Evolutionary conservation across 2,113 vertebrate genomes (phyloP), one percentile per base, ranked within the genome.

Genomic region (Anas platyrhynchos): DNA sequence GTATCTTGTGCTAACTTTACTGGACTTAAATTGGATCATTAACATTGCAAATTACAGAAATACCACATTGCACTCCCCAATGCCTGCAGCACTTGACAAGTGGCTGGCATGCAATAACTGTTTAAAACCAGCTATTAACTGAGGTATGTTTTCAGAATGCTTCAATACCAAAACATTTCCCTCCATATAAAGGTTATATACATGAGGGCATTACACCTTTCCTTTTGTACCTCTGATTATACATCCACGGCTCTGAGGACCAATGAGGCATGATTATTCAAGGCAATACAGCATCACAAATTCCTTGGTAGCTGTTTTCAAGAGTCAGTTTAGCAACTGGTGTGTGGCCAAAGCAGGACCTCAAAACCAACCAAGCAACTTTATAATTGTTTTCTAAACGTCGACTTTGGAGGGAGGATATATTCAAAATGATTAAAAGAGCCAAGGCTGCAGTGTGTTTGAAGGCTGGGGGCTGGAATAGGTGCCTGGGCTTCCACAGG

Each of bases 21-120:
- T 50, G 34, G 52, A 88, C 67, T 95, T 95, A 93, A 93, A 96
- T 91, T 89, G 86, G 58, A 92, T 93, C 89, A 89, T 96, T 96
- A 96, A 94, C 91, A 95, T 78, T 91, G 95, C 80, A 96, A 94
- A 96, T 96, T 79, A 96, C 78, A 91, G 43, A 88, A 94, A 91
- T 59, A 65, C 67, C 74, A 88, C 74, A 65, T n/a, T 65, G 73
- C 29, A 26, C 14, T 68, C 72, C 65, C 14, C 32, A 50, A 32
- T 65, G 91, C 94, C 68, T 93, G 78, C 41, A 91, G 92, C 66
- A 79, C n/a, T 91, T 75, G 84, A 55, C 52, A 90, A 86, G 38
- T 0, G 2, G 67, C 58, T 79, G 78, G 58, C 44, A 73, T 46
- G 76, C 41, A 88, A 71, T 41, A 88, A 87, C 83, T 87, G 79